A percentile compares a stretch with the other conserved stretches of the same genome.
Conservation (phyloP, 2,797 vertebrate genomes). For the Hirundo rustica region DNA sequence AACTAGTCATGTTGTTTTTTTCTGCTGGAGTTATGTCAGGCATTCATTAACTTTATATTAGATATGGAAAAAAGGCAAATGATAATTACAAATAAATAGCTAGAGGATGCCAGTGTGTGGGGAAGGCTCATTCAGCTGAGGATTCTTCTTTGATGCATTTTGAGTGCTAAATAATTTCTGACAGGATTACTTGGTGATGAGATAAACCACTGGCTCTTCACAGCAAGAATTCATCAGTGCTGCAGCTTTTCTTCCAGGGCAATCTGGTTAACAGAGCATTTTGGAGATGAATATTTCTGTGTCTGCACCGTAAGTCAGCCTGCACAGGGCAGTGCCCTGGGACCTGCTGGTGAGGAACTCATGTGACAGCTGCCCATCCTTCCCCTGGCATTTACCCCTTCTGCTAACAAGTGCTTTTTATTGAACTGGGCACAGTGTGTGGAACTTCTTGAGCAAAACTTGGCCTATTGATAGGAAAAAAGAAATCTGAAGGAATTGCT, state of each 20-base stretch:
- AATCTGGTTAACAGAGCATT: background rate
- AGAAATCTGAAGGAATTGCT: background rate
- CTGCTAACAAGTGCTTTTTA: background rate
- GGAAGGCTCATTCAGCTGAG: background rate
- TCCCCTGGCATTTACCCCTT: background rate
- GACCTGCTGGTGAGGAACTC: background rate
- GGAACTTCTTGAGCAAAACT: background rate
- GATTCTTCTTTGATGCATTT: background rate
- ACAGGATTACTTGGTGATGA: constrained; percentile 33
- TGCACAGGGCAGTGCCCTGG: background rate
- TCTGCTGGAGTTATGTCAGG: background rate
- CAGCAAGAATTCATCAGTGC: background rate
- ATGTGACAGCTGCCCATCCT: background rate
- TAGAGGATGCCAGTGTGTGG: background rate
- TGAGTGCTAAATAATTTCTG: constrained; percentile 16
- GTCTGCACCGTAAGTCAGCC: background rate
- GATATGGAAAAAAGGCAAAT: background rate
- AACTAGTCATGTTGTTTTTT: background rate
- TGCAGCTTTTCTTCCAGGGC: constrained; percentile 5
- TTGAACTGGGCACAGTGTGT: background rate
- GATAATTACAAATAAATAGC: constrained; percentile 32
- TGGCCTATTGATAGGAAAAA: background rate
- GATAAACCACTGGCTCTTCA: constrained; percentile 23
- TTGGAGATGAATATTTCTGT: background rate
- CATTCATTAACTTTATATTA: constrained; percentile 37